Percentiles rank a stretch among this genome's conserved stretches.
Conservation (phyloP, 2,888 invertebrate species). For the Rhagophthalmus giganteus region DNA sequence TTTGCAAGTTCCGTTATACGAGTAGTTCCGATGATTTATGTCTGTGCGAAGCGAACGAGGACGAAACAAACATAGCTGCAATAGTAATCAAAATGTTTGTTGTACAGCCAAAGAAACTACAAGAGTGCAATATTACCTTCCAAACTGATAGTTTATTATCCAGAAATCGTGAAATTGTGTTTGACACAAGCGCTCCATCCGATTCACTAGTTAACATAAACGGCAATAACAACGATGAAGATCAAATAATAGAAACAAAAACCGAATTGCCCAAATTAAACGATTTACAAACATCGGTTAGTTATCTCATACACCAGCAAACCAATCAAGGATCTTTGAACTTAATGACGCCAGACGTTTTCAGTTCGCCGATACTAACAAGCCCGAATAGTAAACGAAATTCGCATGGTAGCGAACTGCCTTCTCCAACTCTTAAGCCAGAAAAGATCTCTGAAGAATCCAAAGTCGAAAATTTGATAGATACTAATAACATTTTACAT, state of each 20-base stretch:
- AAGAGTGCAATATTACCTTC: conserved; percentile 61
- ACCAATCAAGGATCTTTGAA: conserved; percentile 60
- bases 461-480: conserved; percentile 44
- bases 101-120: conserved; percentile 86
- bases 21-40: conserved; percentile 61
- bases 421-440: conserved; percentile 28
- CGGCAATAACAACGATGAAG: conserved; percentile 36
- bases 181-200: conserved; percentile 26
- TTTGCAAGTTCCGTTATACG: conserved; percentile 55
- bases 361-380: conserved; percentile 62
- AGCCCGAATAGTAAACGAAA: conserved; percentile 35
- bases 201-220: conserved; percentile 24
- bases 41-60: conserved; percentile 60
- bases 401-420: conserved; percentile 28
- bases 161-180: conserved; percentile 29
- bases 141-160: conserved; percentile 43
- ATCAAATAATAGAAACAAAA: conserved; percentile 35
- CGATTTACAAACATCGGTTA: conserved; percentile 51
- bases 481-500: conserved; percentile 29
- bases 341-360: conserved; percentile 87
- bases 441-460: conserved; percentile 34
- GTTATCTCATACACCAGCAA: conserved; percentile 50
- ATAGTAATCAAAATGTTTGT: conserved; percentile 69
- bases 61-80: conserved; percentile 58
- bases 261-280: conserved; percentile 47